Base-by-base conservation (phyloP, 2,797 vertebrate genomes). In the Notolabrus celidotus region DNA sequence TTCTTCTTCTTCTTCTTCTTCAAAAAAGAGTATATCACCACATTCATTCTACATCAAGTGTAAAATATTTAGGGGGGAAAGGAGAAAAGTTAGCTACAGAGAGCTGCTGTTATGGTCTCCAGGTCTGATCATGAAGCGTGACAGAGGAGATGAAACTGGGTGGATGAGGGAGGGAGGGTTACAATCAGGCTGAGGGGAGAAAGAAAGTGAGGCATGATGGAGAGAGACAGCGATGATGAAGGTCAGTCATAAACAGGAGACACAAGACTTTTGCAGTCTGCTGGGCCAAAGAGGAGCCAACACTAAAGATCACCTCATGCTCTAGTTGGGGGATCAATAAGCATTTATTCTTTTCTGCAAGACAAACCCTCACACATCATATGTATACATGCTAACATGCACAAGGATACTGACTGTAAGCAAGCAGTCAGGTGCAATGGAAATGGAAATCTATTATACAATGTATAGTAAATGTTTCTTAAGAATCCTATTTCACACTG, bases 191-290 rank as follows among this genome's bases (percentile, higher is more conserved):
- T 15, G 7, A 23, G 29, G 23, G 23, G 47, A 53, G 49, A 67
- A 23, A 27, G 56, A 55, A 31, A 34, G 58, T 52, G 31, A 49
- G 22, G 55, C 53, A 41, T 64, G 25, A 27, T 43, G 20, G 58
- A 82, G 53, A 47, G 69, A 79, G 68, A 61, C 74, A 75, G 71
- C 41, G 19, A 54, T 86, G 73, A 85, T 79, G 16, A 65, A 87
- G 72, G 41, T 68, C 0, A 10, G 71, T 60, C 76, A 74, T 88
- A 88, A 90, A 88, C 33, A 63, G 71, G 20, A 83, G 67, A 81
- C 73, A 63, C 39, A 63, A 47, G 80, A 79, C 67, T 54, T 78
- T 56, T 78, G 66, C 74, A 67, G 77, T 58, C 62, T 67, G 66
- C 76, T 67, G 23, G 56, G 19, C 22, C 10, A 16, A 46, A 65